phyloP scores from a whole-genome alignment of 2,113 vertebrate genomes.

The Scalopus aquaticus region DNA sequence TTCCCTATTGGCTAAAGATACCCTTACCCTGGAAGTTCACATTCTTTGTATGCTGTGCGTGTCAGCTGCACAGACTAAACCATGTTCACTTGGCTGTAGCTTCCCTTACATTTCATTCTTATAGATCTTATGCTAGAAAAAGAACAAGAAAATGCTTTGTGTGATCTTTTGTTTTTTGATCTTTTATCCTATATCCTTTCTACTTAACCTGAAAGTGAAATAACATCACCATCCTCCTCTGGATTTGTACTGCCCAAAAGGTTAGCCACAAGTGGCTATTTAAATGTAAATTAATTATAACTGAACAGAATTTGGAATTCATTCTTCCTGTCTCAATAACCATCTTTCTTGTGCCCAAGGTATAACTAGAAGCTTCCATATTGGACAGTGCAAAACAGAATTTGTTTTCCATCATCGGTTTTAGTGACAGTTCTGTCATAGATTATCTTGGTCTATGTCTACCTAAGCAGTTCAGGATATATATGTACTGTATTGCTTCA shows the following conservation, averaged over 20 bases:
- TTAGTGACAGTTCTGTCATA: background rate
- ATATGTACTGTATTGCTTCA: background rate
- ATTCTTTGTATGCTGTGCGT: background rate
- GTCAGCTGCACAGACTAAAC: background rate
- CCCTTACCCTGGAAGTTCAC: background rate
- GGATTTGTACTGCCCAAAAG: background rate
- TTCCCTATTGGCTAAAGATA: background rate
- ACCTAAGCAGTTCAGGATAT: background rate
- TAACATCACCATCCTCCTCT: background rate
- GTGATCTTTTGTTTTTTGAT: background rate
- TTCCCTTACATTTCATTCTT: constrained; percentile 6
- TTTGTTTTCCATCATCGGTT: background rate
- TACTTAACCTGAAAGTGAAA: background rate
- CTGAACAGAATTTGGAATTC: background rate
- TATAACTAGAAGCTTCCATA: background rate
- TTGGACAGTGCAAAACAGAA: background rate
- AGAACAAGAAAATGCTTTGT: background rate
- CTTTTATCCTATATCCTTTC: background rate
- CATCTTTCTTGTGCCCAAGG: background rate
- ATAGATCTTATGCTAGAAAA: background rate
- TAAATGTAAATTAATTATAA: background rate
- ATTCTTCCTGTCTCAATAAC: background rate
- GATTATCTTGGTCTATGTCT: background rate
- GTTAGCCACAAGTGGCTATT: background rate
- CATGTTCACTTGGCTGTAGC: background rate